These are phyloP conservation scores for Hemibates koningsi DNA, from an alignment of 2,113 vertebrate genomes.

Conservation along the genomic window DNA sequence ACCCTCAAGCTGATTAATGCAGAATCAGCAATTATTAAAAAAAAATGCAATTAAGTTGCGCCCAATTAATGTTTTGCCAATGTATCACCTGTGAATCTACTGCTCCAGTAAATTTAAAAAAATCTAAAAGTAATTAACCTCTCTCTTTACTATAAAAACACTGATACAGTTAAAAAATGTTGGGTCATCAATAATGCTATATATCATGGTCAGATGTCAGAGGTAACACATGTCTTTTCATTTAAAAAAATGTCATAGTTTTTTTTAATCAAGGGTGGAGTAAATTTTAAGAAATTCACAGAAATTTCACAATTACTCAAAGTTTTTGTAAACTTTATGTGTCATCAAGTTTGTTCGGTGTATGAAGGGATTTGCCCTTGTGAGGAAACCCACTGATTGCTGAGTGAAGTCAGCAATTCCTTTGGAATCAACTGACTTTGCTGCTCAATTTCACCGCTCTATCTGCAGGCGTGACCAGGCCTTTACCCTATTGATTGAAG, in stretches of 20 bases:
- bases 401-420: not conserved
- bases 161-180: not conserved
- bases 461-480: not conserved
- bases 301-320: not conserved
- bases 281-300: not conserved
- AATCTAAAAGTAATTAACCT: not conserved
- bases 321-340: not conserved
- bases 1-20: not conserved
- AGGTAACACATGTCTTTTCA: not conserved
- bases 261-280: not conserved
- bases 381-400: not conserved
- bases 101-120: not conserved
- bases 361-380: not conserved
- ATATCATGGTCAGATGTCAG: not conserved
- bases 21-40: not conserved
- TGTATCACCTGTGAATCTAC: not conserved
- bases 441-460: not conserved
- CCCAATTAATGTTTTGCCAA: not conserved
- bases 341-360: not conserved
- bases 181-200: not conserved
- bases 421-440: not conserved
- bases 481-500: not conserved
- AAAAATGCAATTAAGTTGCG: not conserved
- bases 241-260: not conserved
- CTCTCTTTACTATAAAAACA: not conserved